A percentile compares a stretch with the other conserved stretches of the same genome.
Evolutionary conservation across 2,797 vertebrate genomes (phyloP).

Genomic region (Hypotaenidia okinawae): DNA sequence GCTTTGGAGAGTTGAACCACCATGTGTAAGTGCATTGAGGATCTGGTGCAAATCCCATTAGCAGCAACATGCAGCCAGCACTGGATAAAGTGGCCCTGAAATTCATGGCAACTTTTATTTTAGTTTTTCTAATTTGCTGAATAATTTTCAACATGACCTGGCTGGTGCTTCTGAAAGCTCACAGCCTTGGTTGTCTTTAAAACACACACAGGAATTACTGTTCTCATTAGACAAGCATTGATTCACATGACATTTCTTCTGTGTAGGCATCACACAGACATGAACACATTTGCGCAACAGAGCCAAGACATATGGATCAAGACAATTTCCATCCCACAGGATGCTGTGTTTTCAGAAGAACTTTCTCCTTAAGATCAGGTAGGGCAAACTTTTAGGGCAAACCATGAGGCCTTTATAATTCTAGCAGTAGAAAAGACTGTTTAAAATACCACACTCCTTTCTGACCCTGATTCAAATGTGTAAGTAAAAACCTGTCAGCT

Average conservation of each 20-base stretch:
- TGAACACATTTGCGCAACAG: not conserved
- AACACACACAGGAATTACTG: not conserved
- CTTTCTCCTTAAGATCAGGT: not conserved
- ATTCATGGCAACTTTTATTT: conserved; percentile 12
- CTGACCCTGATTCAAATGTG: not conserved
- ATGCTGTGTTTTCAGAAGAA: not conserved
- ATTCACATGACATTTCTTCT: not conserved
- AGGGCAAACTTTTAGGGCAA: not conserved
- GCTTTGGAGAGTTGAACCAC: not conserved
- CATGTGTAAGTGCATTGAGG: not conserved
- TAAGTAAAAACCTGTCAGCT: not conserved
- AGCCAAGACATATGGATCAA: accelerated
- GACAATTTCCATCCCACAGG: not conserved
- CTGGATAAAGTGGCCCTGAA: not conserved
- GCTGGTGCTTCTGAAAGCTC: not conserved
- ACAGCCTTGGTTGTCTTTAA: not conserved
- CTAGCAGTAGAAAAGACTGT: not conserved
- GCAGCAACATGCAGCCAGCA: not conserved
- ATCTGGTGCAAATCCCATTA: not conserved
- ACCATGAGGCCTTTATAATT: not conserved
- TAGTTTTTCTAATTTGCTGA: conserved; percentile 43
- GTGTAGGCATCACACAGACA: accelerated
- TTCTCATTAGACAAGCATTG: not conserved
- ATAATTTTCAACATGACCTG: not conserved
- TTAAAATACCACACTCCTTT: not conserved